Evolutionary conservation across 2,888 invertebrate genomes (phyloP).

Genomic region (Drosophila conformis): DNA sequence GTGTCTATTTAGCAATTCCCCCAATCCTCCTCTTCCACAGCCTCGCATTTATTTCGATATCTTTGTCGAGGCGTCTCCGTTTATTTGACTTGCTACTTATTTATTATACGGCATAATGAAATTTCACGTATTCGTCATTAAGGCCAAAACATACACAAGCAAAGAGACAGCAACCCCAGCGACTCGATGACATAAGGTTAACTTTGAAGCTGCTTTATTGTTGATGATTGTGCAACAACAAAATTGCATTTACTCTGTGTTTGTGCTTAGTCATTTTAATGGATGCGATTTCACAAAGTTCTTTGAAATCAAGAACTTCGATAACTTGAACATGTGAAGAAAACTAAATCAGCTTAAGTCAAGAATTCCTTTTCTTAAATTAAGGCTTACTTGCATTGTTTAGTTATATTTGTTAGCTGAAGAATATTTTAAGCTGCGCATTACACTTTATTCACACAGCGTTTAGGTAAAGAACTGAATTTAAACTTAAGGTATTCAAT

Average conservation of each 20-base stretch:
- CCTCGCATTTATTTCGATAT: conserved; percentile 4
- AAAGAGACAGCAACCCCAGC: not conserved
- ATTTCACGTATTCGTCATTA: conserved; percentile 72
- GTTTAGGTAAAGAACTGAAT: not conserved
- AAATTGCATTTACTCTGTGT: not conserved
- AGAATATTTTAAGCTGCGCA: not conserved
- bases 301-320: not conserved
- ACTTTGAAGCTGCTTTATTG: conserved; percentile 16
- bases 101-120: conserved; percentile 71
- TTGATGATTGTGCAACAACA: conserved; percentile 4
- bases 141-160: conserved; percentile 19
- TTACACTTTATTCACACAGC: not conserved
- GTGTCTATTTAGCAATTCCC: conserved; percentile 61
- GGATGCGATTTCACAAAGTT: not conserved
- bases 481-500: not conserved
- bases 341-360: not conserved
- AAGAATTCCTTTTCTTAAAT: not conserved
- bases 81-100: conserved; percentile 73
- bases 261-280: not conserved
- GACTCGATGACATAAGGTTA: conserved; percentile 16
- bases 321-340: not conserved
- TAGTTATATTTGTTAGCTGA: not conserved
- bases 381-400: not conserved
- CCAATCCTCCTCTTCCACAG: conserved; percentile 27
- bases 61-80: conserved; percentile 14